These are phyloP conservation scores for Nemurella pictetii DNA, from an alignment of 2,888 invertebrate species.

Conservation along the genomic window DNA sequence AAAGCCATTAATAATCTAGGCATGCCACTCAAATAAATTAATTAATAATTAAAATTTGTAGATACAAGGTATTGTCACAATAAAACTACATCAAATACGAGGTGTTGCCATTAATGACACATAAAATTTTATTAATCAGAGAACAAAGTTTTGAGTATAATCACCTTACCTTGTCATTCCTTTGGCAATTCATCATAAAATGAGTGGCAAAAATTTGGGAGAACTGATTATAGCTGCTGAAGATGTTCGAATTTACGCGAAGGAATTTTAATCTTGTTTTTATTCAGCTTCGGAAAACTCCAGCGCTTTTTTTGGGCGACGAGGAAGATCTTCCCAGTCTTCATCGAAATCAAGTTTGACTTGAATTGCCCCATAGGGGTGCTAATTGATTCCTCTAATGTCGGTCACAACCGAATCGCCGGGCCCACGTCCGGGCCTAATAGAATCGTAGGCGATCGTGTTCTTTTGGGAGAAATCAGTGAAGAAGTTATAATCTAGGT, in stretches of 20 bases:
- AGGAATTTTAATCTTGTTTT: slow-evolving; percentile 26
- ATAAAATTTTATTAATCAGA: no score
- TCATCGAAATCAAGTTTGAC: neutral
- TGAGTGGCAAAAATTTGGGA: slow-evolving; percentile 39
- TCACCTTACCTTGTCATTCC: no score
- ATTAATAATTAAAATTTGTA: no score
- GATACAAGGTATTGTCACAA: no score
- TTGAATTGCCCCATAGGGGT: slow-evolving; percentile 7
- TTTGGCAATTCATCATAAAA: slow-evolving; percentile 39
- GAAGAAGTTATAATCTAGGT: neutral
- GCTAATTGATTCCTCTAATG: slow-evolving; percentile 40
- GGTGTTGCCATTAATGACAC: no score
- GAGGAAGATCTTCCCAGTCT: slow-evolving; percentile 22
- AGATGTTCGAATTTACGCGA: slow-evolving; percentile 41
- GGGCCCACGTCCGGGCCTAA: slow-evolving; percentile 43
- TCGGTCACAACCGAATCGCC: slow-evolving; percentile 44
- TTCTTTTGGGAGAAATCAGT: neutral
- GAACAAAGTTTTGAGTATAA: no score
- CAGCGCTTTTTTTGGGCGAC: neutral
- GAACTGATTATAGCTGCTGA: slow-evolving; percentile 37
- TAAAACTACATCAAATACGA: no score
- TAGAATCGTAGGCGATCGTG: slow-evolving; percentile 36
- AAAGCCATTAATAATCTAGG: no score
- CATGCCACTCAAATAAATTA: no score
- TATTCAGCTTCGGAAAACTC: slow-evolving; percentile 2